Base-by-base conservation (phyloP, 92 coral and sea anemone genomes). In the Zoanthus solanderi region DNA sequence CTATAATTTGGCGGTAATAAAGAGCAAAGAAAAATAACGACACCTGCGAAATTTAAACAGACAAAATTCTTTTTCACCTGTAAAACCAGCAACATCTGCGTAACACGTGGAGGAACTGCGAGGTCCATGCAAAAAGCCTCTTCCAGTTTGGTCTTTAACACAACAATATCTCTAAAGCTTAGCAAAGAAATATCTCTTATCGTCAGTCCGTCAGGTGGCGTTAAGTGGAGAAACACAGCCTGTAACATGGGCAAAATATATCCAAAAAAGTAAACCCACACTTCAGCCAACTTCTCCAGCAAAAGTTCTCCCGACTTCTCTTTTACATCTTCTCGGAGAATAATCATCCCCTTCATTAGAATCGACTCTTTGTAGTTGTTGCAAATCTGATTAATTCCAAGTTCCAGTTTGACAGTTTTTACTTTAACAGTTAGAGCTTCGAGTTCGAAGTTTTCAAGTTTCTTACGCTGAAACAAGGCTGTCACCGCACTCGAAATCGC, bases 341-440 rank as follows among this genome's bases (percentile, higher is more conserved):
- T 97, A 45, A 97, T 97, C 99, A 97, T 97, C 47, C 99, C 99
- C 66, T 97, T 97, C 48, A 93, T 94, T 17, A 97, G 88, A 48
- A 95, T 93, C 31, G 98, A 92, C 66, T 97, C 99, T 61, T 90
- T 90, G 57, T 93, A 94, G 37, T 91, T 84, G 18, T 95, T 94
- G 54, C 94, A 95, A 34, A 92, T 79, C 63, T 92, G 88, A 15
- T 87, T 78, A 69, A 93, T 96, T 30, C 98, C 97, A 53, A 91
- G 87, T n/a, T 95, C 99, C 46, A 88, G 72, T 84, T 97, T 97
- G 29, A 97, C 99, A 23, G 76, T 87, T 85, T 90, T 95, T 11
- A 95, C 98, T 90, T 97, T 97, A 37, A 92, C 96, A 52, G 95
- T 92, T 9, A 97, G 93, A 42, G 87, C 88, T 77, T 93, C 91